These are phyloP conservation scores for Dasysyrphus albostriatus DNA, from an alignment of 2,888 invertebrate genomes.

Conservation along the genomic window DNA sequence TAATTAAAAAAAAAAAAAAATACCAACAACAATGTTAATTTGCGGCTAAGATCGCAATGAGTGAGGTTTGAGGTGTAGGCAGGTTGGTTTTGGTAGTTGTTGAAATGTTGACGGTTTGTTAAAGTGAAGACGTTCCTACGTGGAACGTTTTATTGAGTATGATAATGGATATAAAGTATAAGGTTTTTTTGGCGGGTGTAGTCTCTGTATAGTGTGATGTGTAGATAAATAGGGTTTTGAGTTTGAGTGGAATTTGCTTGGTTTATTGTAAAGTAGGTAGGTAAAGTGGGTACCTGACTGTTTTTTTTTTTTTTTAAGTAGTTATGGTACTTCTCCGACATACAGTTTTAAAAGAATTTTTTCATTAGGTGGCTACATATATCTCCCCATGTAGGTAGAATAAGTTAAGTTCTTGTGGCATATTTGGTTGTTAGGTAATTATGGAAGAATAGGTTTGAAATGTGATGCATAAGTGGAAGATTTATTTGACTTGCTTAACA, in stretches of 20 bases:
- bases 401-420: conserved; percentile 66
- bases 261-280: neutral
- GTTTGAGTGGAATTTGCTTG: conserved; percentile 66
- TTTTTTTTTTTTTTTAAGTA: conserved; percentile 15
- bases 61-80: conserved; percentile 53
- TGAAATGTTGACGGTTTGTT: conserved; percentile 38
- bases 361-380: neutral
- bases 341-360: conserved; percentile 33
- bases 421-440: conserved; percentile 47
- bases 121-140: conserved; percentile 41
- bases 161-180: conserved; percentile 28
- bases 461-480: neutral
- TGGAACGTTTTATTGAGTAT: conserved; percentile 27
- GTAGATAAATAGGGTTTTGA: conserved; percentile 51
- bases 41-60: conserved; percentile 72
- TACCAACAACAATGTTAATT: conserved; percentile 55
- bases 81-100: conserved; percentile 42
- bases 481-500: neutral
- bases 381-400: conserved; percentile 23
- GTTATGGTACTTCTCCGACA: conserved; percentile 31
- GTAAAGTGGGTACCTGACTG: neutral
- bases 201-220: conserved; percentile 5
- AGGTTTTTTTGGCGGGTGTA: conserved; percentile 51
- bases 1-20: conserved; percentile 29
- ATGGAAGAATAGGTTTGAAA: conserved; percentile 12